Evolutionary conservation across 2,888 invertebrate genomes (phyloP), one percentile per base, ranked within the genome.

Genomic region (Dastarcus helophoroides): DNA sequence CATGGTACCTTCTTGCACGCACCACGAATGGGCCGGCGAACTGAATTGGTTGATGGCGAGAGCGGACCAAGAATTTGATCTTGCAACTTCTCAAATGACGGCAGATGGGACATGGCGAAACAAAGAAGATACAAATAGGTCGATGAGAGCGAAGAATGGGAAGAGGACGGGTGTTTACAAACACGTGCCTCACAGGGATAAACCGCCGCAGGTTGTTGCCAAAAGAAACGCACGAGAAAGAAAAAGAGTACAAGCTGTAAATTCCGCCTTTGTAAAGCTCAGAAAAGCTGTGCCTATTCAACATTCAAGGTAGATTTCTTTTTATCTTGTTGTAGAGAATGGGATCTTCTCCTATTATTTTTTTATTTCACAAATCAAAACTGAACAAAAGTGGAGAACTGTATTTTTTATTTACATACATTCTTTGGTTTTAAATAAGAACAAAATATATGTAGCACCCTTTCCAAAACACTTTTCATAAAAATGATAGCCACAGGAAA

Each of bases 171-270:
- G 31, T 25, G 29, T 30, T 21, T 22, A 36, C 29, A 47, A 43
- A 33, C 62, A 63, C 53, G 57, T 60, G 51, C 60, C 61, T 1
- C 58, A 60, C 46, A 57, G 63, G 32, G 65, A 71, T 43, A 71
- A 70, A 47, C 68, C 71, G 7, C 65, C 68, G 11, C 69, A 70
- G 48, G 60, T 71, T 36, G 73, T 73, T 34, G 71, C 68, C 16
- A 56, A 45, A 43, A 48, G 76, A 34, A 76, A 76, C 51, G 75
- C 73, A 4, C 56, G 76, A 27, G 76, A 76, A 54, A 52, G 76
- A 42, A 58, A 68, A 33, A 59, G 76, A 37, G 76, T 76, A 14
- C 70, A 74, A 50, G 73, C 74, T 8, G 75, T 76, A 39, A 76
- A 76, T 56, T 60, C 56, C 33, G 76, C 75, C 17, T 76, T 76